Conservation (phyloP, 1,140 invertebrate genomes). For the Leucophenga varia region DNA sequence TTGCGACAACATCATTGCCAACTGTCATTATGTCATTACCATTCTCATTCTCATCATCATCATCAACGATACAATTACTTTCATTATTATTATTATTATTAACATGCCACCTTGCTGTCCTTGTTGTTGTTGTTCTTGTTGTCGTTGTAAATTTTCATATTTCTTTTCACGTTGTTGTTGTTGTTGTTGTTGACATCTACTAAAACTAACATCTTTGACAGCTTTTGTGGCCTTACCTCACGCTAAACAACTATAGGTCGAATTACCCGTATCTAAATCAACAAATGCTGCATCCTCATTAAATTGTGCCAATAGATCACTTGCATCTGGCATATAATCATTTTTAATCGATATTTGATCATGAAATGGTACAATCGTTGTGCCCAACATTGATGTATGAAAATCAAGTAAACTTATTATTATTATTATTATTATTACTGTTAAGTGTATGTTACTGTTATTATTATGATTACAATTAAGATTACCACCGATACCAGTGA, state of each 20-base stretch:
- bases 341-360: constrained; percentile 48
- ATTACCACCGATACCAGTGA: not conserved
- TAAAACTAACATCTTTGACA: constrained; percentile 28
- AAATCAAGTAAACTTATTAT: constrained; percentile 41
- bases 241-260: constrained; percentile 50
- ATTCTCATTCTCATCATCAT: too few relatives aligned
- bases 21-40: too few relatives aligned
- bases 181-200: constrained; percentile 12
- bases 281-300: constrained; percentile 40
- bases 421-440: constrained; percentile 24
- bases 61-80: too few relatives aligned
- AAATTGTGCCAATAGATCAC: constrained; percentile 41
- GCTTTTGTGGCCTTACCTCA: constrained; percentile 41
- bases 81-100: too few relatives aligned
- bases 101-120: too few relatives aligned
- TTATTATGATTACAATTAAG: not conserved
- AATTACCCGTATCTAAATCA: constrained; percentile 45
- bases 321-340: constrained; percentile 24
- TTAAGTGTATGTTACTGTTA: constrained; percentile 8
- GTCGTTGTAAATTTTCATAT: not conserved
- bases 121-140: too few relatives aligned
- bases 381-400: constrained; percentile 20
- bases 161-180: constrained; percentile 11
- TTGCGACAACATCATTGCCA: too few relatives aligned
- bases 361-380: constrained; percentile 24